Conservation (phyloP, 2,113 vertebrate species). For the Ptilorrhoa leucosticta region DNA sequence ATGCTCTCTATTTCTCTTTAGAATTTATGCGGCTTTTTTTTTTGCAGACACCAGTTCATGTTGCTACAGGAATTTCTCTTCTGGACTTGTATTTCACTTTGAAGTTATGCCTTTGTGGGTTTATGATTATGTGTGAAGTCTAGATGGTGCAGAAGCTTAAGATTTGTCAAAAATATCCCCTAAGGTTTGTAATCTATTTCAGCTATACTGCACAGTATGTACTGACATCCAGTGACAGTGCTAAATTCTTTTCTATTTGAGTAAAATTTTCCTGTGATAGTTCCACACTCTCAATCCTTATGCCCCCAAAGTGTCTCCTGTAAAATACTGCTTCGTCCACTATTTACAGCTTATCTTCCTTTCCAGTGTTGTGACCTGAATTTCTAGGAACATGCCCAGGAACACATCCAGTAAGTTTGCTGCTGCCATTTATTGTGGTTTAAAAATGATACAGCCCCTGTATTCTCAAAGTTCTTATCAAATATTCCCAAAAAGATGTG, state of each 20-base stretch:
- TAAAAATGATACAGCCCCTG: neutral
- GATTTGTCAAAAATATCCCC: constrained; percentile 40
- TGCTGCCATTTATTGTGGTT: neutral
- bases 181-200: constrained; percentile 31
- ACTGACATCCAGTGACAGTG: constrained; percentile 11
- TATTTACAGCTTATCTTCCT: neutral
- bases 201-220: neutral
- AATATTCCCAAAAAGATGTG: neutral
- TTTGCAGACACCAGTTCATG: neutral
- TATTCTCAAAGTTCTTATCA: neutral
- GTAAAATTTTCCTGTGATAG: constrained; percentile 3
- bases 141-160: constrained; percentile 17
- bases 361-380: neutral
- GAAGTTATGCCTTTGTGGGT: constrained; percentile 27
- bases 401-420: neutral
- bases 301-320: neutral
- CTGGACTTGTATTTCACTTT: constrained; percentile 39
- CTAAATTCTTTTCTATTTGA: constrained; percentile 18
- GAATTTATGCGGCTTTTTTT: neutral
- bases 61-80: constrained; percentile 30
- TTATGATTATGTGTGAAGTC: neutral
- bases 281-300: neutral
- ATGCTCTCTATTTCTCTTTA: neutral
- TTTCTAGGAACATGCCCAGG: neutral
- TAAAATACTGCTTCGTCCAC: neutral